These are phyloP conservation scores for Phymastichus coffea DNA, from an alignment of 1,140 invertebrate species.

Conservation along the genomic window DNA sequence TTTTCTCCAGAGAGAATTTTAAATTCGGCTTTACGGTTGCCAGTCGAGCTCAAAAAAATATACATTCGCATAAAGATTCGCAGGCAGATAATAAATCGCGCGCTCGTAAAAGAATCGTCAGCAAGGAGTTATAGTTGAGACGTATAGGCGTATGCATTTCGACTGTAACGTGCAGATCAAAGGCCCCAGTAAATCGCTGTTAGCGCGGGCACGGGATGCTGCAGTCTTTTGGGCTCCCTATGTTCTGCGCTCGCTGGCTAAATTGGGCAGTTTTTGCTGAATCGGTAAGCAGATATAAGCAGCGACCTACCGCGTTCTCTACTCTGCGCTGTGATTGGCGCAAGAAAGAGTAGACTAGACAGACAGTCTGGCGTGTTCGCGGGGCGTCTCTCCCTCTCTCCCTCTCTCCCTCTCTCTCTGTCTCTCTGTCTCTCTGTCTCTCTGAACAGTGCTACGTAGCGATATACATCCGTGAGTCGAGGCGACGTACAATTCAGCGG, in stretches of 20 bases:
- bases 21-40: neutral
- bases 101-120: conserved; percentile 25
- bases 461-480: no score
- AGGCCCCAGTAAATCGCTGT: conserved; percentile 5
- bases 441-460: conserved; percentile 31
- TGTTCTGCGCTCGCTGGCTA: no score
- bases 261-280: no score
- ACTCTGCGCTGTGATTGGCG: neutral
- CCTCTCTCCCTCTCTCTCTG: no score
- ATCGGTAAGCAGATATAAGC: no score
- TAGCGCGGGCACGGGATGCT: no score
- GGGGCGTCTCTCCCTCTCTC: conserved; percentile 47
- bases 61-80: no score
- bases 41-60: no score
- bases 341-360: conserved; percentile 45
- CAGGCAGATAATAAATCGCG: conserved; percentile 17
- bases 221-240: no score
- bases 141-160: no score
- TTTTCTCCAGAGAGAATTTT: no score
- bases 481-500: no score
- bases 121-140: conserved; percentile 7
- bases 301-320: neutral
- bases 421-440: conserved; percentile 45
- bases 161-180: conserved; percentile 3
- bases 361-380: conserved; percentile 49